Evolutionary conservation across 53 echinoderm and acorn worm genomes (phyloP), one percentile per base, ranked within the genome.

Genomic region (Holothuria scabra): DNA sequence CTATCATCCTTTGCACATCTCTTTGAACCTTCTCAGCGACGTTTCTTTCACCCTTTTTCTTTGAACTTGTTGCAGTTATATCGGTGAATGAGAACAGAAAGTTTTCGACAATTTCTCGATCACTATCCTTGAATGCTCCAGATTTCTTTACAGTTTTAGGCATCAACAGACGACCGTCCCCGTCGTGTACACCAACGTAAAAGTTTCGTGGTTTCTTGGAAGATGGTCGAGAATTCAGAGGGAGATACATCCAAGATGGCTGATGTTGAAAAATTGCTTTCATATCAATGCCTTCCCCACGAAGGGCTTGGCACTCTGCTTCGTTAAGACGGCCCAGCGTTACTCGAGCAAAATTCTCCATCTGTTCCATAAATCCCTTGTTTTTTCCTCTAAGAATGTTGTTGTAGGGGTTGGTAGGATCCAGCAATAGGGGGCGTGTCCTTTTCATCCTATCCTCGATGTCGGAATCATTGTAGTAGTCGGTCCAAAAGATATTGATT

Each of bases 391-490:
- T 44, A n/a, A 81, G 82, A 13, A 80, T 59, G 80, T 81, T 81
- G 46, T 81, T 81, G 82, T 60, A 81, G 1, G 82, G 82, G 28
- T 81, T 81, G 22, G 82, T 81, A 0, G 82, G 82, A 46, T 81
- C 82, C 33, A 81, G 35, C 3, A 81, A 60, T 24, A 81, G 49
- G 10, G 82, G 82, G 6, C 82, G 82, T 41, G 38, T 14, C 1
- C 19, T 35, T 12, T 19, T 81, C 13, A 81, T 81, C 34, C 5
- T 8, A 19, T 35, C 25, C 2, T 61, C 12, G 4, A 81, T 46
- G 1, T 81, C 65, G 2, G 5, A 2, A 14, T 28, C 26, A 23
- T 25, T 0, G 62, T 81, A 81, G 82, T 38, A 3, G 5, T 81
- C 63, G 44, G 38, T 63, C 82, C 82, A 81, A 35, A 61, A 61